A percentile compares a stretch with the other conserved stretches of the same genome.
phyloP scores from a whole-genome alignment of 1,140 invertebrate genomes.

The Heliconius nattereri region DNA sequence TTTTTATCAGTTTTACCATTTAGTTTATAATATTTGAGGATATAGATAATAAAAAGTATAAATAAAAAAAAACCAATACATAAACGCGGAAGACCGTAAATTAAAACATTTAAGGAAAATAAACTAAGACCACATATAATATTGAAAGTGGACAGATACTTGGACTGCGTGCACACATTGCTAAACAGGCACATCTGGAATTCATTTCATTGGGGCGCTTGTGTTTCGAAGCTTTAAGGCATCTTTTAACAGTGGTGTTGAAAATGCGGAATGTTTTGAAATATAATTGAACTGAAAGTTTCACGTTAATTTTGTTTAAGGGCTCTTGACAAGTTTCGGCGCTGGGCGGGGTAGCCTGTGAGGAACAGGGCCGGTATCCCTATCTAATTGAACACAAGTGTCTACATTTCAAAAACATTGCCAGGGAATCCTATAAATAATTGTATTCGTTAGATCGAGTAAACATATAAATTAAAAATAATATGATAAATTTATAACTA shows the following conservation, averaged over 20 bases:
- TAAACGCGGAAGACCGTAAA: slow-evolving; percentile 67
- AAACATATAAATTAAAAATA: slow-evolving; percentile 24
- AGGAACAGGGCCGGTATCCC: slow-evolving; percentile 62
- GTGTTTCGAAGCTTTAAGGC: slow-evolving; percentile 62
- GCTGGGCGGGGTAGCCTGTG: slow-evolving; percentile 75
- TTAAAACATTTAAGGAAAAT: slow-evolving; percentile 58
- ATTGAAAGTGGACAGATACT: slow-evolving; percentile 73
- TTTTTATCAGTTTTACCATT: slow-evolving; percentile 28
- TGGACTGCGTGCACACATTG: slow-evolving; percentile 76
- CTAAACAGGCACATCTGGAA: slow-evolving; percentile 73
- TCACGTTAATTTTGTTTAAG: slow-evolving; percentile 39
- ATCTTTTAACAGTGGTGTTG: slow-evolving; percentile 62
- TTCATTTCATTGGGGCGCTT: slow-evolving; percentile 57
- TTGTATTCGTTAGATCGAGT: slow-evolving; percentile 35
- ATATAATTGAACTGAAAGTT: slow-evolving; percentile 51
- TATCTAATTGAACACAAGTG: slow-evolving; percentile 62
- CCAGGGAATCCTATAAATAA: neutral
- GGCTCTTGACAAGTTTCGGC: slow-evolving; percentile 67
- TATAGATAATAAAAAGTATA: slow-evolving; percentile 40
- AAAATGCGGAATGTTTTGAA: slow-evolving; percentile 56
- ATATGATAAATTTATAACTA: neutral
- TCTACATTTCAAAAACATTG: slow-evolving; percentile 73
- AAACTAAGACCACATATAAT: slow-evolving; percentile 79
- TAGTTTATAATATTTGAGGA: slow-evolving; percentile 18
- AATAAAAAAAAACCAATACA: slow-evolving; percentile 61